Percentiles rank a stretch among this genome's conserved stretches.
These are phyloP conservation scores for Pectinophora gossypiella DNA, from an alignment of 1,140 invertebrate species.

Conservation along the genomic window DNA sequence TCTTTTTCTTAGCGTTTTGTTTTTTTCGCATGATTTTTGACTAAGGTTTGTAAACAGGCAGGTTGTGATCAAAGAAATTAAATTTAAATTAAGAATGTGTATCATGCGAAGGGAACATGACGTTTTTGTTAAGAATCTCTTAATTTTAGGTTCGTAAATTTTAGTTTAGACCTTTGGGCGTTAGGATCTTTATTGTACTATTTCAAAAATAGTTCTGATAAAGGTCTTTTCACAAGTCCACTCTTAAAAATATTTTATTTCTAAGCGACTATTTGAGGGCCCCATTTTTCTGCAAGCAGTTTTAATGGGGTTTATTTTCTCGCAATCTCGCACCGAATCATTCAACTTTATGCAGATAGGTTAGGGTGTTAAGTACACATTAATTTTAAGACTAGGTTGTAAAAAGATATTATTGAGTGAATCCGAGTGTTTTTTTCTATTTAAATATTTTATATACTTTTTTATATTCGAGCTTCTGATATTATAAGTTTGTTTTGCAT, in stretches of 20 bases:
- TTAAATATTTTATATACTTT: no score
- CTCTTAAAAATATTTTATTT: constrained; percentile 6
- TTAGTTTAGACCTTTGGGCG: constrained; percentile 15
- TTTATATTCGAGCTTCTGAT: constrained; percentile 45
- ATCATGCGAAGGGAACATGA: background rate
- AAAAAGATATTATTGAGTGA: constrained; percentile 37
- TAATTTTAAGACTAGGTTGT: constrained; percentile 51
- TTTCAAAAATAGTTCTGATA: constrained; percentile 61
- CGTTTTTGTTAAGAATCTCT: no score
- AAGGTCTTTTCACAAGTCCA: constrained; percentile 28
- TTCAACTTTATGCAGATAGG: constrained; percentile 23
- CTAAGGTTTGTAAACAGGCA: background rate
- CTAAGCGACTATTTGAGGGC: no score
- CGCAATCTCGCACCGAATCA: constrained; percentile 11
- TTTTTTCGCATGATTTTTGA: background rate
- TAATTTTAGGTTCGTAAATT: background rate
- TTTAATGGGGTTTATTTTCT: background rate
- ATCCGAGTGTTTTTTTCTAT: constrained; percentile 47
- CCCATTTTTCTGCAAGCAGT: constrained; percentile 1
- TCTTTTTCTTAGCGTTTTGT: background rate
- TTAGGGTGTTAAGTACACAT: constrained; percentile 54
- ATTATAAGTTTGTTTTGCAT: constrained; percentile 31
- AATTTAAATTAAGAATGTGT: background rate
- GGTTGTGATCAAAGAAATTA: background rate
- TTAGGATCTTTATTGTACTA: constrained; percentile 59